A percentile compares a stretch with the other conserved stretches of the same genome.
Conservation (phyloP, 2,113 vertebrate genomes). For the Dasyprocta punctata region DNA sequence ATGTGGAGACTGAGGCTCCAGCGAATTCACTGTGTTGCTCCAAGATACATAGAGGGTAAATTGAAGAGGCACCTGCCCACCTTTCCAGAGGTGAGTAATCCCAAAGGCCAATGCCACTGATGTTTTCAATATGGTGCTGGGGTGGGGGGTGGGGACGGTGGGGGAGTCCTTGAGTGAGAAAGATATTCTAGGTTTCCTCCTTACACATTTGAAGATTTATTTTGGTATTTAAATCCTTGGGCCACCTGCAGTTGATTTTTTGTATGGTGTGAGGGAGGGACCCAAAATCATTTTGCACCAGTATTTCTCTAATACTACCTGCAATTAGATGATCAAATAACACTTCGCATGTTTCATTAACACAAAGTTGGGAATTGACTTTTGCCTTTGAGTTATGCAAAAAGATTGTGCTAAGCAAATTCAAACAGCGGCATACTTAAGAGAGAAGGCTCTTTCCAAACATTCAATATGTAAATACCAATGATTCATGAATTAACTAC, state of each 20-base stretch:
- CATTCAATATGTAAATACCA: not conserved
- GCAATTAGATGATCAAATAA: not conserved
- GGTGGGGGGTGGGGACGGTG: no score
- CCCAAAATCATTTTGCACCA: not conserved
- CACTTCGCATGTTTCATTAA: not conserved
- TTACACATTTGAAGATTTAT: not conserved
- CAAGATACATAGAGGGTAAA: not conserved
- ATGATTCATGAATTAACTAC: not conserved
- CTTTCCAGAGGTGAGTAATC: not conserved
- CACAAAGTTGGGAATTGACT: not conserved
- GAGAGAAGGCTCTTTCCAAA: not conserved
- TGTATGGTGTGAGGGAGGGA: not conserved
- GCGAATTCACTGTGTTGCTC: no score
- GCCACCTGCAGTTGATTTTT: not conserved
- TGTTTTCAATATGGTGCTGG: not conserved
- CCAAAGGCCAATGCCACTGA: not conserved
- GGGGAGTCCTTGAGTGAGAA: not conserved
- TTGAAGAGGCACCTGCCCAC: not conserved
- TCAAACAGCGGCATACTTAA: not conserved
- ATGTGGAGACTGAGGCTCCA: not conserved
- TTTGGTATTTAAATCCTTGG: slow-evolving; percentile 18
- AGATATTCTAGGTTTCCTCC: not conserved
- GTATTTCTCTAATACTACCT: not conserved
- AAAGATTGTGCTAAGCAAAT: not conserved
- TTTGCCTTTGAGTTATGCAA: not conserved